Evolutionary conservation across 2,797 vertebrate genomes (phyloP), one percentile per base, ranked within the genome.

Genomic region (Threskiornis aethiopicus): DNA sequence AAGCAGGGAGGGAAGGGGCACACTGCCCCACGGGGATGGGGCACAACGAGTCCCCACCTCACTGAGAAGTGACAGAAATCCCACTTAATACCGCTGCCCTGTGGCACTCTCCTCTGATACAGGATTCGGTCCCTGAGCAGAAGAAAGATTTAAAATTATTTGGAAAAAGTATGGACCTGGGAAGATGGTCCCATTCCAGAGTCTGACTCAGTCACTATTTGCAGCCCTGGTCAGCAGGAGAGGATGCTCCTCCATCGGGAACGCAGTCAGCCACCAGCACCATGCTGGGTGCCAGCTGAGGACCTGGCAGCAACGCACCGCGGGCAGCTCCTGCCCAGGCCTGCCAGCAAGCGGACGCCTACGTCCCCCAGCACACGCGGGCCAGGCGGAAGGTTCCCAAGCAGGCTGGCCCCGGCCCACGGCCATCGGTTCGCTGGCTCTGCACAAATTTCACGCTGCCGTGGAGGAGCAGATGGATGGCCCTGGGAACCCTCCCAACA

Each of bases 1-100:
- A 6, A 33, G n/a, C 54, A 16, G 39, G 16, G 44, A 47, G 13
- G 13, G 28, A 33, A 13, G 5, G 44, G 11, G 25, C 13, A 31
- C 0, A 0, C 46, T 13, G 61, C 16, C 51, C 41, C 51, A 8
- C 0, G 0, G 61, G 69, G 49, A 55, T 0, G 0, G 26, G 25
- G 49, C 37, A 42, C 16, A 2, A 4, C 0, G 2, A 46, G 61
- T 7, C 17, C 37, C 31, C 1, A 0, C 9, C 31, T 20, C 64
- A 5, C 54, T 0, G 4, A 39, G 31, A 17, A 15, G 51, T 3
- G 59, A 35, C 26, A 2, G 64, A 54, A 73, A 47, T 15, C 39
- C 57, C 64, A 3, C 51, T 5, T 5, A 4, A 5, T 71, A 2
- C 5, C 22, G 1, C 14, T 2, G 13, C 5, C 59, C 70, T 1